Evolutionary conservation across 2,797 vertebrate species (phyloP).

Genomic region (Myioborus melanocephalus): DNA sequence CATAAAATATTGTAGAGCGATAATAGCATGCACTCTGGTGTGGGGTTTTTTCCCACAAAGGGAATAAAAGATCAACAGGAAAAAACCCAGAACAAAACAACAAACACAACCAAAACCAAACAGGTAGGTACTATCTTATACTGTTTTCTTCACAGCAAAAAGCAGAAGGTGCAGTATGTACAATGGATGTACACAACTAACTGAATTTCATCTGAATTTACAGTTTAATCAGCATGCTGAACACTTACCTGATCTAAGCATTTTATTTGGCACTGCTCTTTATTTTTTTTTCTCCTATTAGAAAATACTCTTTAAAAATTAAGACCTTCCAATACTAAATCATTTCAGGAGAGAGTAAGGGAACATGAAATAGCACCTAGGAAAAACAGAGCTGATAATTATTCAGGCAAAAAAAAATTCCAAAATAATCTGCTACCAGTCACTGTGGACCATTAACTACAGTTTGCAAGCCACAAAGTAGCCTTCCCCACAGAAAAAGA

Average conservation of each 20-base stretch:
- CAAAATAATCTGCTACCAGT: neutral
- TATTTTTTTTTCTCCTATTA: neutral
- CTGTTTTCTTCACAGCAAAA: neutral
- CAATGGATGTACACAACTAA: neutral
- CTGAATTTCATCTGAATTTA: neutral
- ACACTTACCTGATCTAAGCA: neutral
- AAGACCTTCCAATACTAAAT: neutral
- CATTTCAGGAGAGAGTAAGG: neutral
- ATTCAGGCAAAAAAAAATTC: neutral
- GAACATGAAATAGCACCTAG: neutral
- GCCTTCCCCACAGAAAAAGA: neutral
- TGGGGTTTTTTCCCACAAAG: accelerated
- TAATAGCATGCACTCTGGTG: neutral
- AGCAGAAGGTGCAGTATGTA: neutral
- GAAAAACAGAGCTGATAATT: neutral
- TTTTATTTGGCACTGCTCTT: neutral
- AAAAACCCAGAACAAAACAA: neutral
- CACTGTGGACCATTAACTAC: neutral
- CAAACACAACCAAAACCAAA: neutral
- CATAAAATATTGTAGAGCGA: neutral
- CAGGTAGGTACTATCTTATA: neutral
- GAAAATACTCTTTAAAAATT: neutral
- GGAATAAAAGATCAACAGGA: neutral
- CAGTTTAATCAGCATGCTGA: neutral
- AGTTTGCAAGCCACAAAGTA: neutral